phyloP scores from a whole-genome alignment of 2,888 invertebrate species.

The Deilephila porcellus region DNA sequence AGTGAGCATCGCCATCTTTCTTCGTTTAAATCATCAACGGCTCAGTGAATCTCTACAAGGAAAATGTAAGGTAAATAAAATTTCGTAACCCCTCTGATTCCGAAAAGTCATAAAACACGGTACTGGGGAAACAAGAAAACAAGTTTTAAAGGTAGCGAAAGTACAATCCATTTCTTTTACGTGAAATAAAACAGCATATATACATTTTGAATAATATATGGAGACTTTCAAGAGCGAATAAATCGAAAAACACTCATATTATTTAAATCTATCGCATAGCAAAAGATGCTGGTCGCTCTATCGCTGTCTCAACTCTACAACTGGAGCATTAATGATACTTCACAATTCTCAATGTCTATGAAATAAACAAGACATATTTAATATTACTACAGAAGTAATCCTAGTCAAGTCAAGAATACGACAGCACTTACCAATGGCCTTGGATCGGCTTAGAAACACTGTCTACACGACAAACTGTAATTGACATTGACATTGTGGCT shows the following conservation, averaged over 20 bases:
- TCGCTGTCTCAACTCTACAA: neutral
- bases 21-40: neutral
- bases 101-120: neutral
- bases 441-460: conserved; percentile 50
- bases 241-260: neutral
- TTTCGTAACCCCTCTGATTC: neutral
- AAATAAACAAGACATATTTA: neutral
- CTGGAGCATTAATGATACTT: no score
- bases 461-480: conserved; percentile 52
- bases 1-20: neutral
- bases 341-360: neutral
- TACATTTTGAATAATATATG: neutral
- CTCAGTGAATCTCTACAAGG: conserved; percentile 2
- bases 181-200: neutral
- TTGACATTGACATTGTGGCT: conserved; percentile 63
- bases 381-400: conserved; percentile 3
- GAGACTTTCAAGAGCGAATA: neutral
- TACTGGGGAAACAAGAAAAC: neutral
- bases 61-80: neutral
- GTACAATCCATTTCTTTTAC: neutral
- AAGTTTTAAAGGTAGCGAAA: neutral
- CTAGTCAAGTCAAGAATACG: conserved; percentile 9
- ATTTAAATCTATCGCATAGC: no score
- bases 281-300: no score
- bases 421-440: conserved; percentile 48